These are phyloP conservation scores for Dysidea cf. avara DNA, from an alignment of 37 sponge, comb jelly and placozoan genomes.

Conservation along the genomic window DNA sequence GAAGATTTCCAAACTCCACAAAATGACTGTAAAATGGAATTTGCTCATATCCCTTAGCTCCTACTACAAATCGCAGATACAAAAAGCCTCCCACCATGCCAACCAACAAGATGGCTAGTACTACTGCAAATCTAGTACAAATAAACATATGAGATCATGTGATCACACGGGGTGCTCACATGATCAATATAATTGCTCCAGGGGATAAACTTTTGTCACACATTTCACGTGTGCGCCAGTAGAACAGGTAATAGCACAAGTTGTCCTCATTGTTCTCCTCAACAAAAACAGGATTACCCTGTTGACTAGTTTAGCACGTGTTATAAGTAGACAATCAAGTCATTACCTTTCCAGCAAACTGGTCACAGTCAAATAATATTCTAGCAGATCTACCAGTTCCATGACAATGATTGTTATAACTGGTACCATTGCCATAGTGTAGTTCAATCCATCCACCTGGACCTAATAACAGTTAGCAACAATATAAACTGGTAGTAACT, in stretches of 20 bases:
- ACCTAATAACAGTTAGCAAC: not conserved
- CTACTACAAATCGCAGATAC: constrained; percentile 60
- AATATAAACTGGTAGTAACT: too few relatives aligned
- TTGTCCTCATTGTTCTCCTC: constrained; percentile 63
- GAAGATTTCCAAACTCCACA: constrained; percentile 71
- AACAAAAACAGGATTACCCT: constrained; percentile 61
- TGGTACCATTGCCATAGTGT: constrained; percentile 45
- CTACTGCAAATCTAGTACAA: constrained; percentile 14
- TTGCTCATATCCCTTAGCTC: constrained; percentile 86
- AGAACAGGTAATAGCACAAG: constrained; percentile 72
- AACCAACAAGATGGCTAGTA: constrained; percentile 20
- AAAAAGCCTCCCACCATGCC: constrained; percentile 56
- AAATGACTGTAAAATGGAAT: constrained; percentile 52
- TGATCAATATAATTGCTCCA: constrained; percentile 60
- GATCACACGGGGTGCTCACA: constrained; percentile 41
- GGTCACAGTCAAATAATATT: constrained; percentile 68
- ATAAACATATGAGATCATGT: not conserved
- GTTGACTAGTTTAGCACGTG: not conserved
- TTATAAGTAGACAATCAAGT: not conserved
- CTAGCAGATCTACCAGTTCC: constrained; percentile 25
- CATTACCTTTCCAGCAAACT: not conserved
- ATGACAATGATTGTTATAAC: constrained; percentile 49
- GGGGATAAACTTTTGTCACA: constrained; percentile 43
- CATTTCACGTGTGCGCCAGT: constrained; percentile 22
- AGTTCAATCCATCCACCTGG: constrained; percentile 70